These are phyloP conservation scores for Dermochelys coriacea DNA, from an alignment of 2,797 vertebrate genomes.

Conservation along the genomic window DNA sequence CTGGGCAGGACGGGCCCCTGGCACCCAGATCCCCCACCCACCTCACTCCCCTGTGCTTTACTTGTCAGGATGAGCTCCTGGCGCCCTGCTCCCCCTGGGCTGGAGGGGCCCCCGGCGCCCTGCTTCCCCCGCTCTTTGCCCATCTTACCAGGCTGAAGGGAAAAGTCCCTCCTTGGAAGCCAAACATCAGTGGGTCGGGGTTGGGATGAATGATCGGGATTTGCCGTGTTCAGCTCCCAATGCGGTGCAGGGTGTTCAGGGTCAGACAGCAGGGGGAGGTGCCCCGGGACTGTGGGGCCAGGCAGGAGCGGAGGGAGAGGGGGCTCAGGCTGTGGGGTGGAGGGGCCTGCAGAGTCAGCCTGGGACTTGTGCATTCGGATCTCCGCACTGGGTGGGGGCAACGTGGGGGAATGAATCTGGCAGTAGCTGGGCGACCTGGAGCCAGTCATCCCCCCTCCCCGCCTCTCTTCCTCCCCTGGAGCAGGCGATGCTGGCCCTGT, in stretches of 20 bases:
- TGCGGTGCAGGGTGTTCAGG: background rate
- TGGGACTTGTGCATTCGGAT: background rate
- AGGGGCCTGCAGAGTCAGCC: background rate
- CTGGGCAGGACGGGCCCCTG: too few relatives aligned
- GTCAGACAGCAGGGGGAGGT: background rate
- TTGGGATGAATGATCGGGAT: rapidly evolving
- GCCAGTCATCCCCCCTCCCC: background rate
- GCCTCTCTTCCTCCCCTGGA: background rate
- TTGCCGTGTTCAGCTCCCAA: rapidly evolving
- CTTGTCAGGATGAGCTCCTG: too few relatives aligned
- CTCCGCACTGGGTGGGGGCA: background rate
- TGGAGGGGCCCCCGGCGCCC: too few relatives aligned
- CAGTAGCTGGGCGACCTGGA: background rate
- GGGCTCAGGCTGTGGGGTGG: background rate
- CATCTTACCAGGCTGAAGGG: background rate
- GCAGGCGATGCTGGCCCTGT: background rate
- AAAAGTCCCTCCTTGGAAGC: background rate
- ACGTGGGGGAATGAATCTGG: background rate
- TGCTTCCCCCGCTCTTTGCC: background rate
- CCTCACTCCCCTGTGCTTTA: too few relatives aligned
- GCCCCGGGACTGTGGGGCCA: background rate
- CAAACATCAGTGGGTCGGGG: background rate
- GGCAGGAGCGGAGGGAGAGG: background rate
- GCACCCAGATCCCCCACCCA: too few relatives aligned
- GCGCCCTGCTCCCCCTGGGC: too few relatives aligned